These are phyloP conservation scores for Saccostrea cuccullata DNA, from an alignment of 1,140 invertebrate genomes.

Conservation along the genomic window DNA sequence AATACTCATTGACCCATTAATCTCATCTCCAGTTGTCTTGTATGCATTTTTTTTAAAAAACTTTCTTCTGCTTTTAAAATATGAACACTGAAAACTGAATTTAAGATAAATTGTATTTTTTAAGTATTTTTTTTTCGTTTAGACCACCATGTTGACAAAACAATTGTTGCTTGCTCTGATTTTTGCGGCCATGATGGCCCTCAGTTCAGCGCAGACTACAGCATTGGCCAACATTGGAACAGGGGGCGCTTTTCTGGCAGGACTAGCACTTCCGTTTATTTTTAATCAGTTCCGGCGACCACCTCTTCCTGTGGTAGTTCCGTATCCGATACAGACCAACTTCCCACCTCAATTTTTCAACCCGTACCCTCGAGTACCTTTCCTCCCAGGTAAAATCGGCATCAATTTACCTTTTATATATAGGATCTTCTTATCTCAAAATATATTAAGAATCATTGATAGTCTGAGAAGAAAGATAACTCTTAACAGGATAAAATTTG, in stretches of 20 bases:
- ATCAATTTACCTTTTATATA: not conserved
- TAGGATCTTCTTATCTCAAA: not conserved
- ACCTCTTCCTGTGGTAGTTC: not conserved
- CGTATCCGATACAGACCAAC: not conserved
- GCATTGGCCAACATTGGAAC: not conserved
- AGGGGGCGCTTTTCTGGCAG: slow-evolving; percentile 20
- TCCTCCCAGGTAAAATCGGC: not conserved
- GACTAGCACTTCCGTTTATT: slow-evolving; percentile 23
- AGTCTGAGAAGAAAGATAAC: no score
- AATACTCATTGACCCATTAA: no score
- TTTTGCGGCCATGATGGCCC: not conserved
- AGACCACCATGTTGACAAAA: slow-evolving; percentile 9
- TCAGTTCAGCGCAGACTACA: not conserved
- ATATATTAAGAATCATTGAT: no score
- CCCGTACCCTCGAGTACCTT: not conserved
- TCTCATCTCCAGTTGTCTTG: no score
- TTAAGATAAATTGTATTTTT: no score
- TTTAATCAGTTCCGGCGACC: slow-evolving; percentile 5
- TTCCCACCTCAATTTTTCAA: not conserved
- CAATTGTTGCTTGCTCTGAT: not conserved
- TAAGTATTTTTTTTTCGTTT: not conserved
- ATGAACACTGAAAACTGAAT: no score
- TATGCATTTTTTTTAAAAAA: no score
- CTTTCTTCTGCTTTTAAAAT: no score
- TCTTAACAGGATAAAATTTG: no score